Conservation (phyloP, 2,888 invertebrate genomes). For the Antheraea yamamai region DNA sequence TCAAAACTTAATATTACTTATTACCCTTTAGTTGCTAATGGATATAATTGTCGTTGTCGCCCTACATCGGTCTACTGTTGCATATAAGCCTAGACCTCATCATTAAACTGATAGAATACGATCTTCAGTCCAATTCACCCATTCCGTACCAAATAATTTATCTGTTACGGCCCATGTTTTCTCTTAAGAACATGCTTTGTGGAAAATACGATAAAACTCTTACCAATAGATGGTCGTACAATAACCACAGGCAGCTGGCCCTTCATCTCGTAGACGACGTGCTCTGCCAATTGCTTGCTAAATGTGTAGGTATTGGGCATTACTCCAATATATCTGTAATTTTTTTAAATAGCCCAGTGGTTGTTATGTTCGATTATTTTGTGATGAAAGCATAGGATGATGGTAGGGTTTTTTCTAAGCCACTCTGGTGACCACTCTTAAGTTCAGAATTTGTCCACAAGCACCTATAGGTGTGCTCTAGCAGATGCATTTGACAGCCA, state of each 20-base stretch:
- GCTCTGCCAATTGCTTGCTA: constrained; percentile 93
- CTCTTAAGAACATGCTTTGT: background rate
- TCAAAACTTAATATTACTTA: too few relatives aligned
- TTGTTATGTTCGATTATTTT: background rate
- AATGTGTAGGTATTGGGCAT: constrained; percentile 96
- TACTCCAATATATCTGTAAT: constrained; percentile 80
- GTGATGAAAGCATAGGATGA: background rate
- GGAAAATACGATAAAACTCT: constrained; percentile 28
- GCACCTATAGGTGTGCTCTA: too few relatives aligned
- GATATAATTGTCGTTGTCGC: too few relatives aligned
- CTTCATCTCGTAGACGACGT: constrained; percentile 86
- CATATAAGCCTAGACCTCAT: too few relatives aligned
- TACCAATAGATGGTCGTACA: constrained; percentile 94
- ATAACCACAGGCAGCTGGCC: constrained; percentile 88
- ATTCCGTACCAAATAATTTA: background rate
- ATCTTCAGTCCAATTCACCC: background rate
- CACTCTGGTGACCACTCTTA: too few relatives aligned
- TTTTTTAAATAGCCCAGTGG: background rate
- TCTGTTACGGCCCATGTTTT: background rate
- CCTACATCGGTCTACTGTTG: too few relatives aligned
- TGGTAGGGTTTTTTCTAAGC: too few relatives aligned
- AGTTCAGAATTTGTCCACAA: too few relatives aligned
- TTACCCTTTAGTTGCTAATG: too few relatives aligned
- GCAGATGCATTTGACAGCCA: too few relatives aligned
- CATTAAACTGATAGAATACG: background rate